Percentiles rank a stretch among this genome's conserved stretches.
Conservation (phyloP, 2,113 vertebrate species). For the Chloroceryle aenea region DNA sequence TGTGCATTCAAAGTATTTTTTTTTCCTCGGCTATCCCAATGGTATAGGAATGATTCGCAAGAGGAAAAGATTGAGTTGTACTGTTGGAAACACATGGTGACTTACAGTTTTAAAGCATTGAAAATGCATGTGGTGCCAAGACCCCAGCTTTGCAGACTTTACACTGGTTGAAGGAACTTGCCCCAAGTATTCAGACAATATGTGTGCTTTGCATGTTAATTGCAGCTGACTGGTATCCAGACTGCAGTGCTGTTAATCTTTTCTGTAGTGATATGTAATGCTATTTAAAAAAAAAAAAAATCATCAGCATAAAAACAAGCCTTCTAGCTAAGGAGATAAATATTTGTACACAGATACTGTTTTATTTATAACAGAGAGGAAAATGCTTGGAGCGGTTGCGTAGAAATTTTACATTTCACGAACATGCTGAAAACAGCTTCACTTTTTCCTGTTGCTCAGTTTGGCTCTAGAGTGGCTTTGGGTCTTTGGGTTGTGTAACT, state of each 20-base stretch:
- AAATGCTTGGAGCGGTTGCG: not conserved
- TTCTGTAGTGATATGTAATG: not conserved
- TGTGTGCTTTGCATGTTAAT: not conserved
- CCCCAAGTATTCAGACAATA: not conserved
- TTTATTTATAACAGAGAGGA: constrained; percentile 6
- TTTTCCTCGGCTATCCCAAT: not conserved
- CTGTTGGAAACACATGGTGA: not conserved
- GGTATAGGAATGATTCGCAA: not conserved
- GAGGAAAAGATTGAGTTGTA: not conserved
- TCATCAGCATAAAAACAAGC: not conserved
- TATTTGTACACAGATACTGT: not conserved
- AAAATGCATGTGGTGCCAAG: not conserved
- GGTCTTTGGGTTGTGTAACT: not conserved
- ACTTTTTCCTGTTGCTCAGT: not conserved
- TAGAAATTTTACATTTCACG: not conserved
- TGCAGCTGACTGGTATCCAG: not conserved
- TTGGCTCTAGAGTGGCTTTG: not conserved
- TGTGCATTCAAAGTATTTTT: not conserved
- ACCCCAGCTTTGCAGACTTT: not conserved
- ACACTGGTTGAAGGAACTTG: not conserved
- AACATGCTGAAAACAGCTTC: not conserved
- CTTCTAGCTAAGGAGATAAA: not conserved
- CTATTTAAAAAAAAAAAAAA: not conserved
- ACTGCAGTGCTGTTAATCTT: not conserved
- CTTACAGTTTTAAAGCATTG: not conserved